Base-by-base conservation (phyloP, 2,888 invertebrate genomes). In the Tipula vernalis region DNA sequence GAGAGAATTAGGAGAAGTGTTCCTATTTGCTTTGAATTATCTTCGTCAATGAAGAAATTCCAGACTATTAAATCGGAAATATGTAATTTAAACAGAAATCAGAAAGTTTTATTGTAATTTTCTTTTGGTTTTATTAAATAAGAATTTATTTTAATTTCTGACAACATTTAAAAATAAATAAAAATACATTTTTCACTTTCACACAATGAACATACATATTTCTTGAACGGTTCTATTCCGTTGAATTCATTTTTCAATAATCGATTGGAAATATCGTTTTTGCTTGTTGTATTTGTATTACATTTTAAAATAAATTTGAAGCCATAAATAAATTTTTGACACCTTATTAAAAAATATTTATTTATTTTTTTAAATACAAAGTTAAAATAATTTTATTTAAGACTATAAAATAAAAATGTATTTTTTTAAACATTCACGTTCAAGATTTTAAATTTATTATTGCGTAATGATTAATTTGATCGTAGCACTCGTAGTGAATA, bases 321-420 rank as follows among this genome's bases (percentile, higher is more conserved):
- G 44, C 36, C 44, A 47, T 86, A 86, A 86, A 86, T 86, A 42
- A 47, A 18, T 44, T 84, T 85, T 86, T 47, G 86, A 86, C 86
- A 86, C 47, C 86, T 86, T 86, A 86, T 86, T 86, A 85, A 86
- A 86, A 86, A 86, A 44, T 36, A 47, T 13, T 47, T 47, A 57
- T 57, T 39, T 39, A 6, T 39, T 39, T 39, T 39, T 39, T 39
- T 15, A 51, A n/a, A 15, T 51, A 39, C 41, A 41, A 36, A 51
- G 44, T 44, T 10, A 44, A 44, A 44, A 44, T 44, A 44, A 39
- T 39, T 39, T 39, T 39, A 39, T 44, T 44, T 44, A 39, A 44
- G 10, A 44, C 44, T 44, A 8, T 44, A 44, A 44, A 44, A 44
- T 44, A 57, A 57, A 57, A 57, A 18, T 57, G 51, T 57, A 28